These are phyloP conservation scores for Pteromalus puparum DNA, from an alignment of 1,140 invertebrate species.

Conservation along the genomic window DNA sequence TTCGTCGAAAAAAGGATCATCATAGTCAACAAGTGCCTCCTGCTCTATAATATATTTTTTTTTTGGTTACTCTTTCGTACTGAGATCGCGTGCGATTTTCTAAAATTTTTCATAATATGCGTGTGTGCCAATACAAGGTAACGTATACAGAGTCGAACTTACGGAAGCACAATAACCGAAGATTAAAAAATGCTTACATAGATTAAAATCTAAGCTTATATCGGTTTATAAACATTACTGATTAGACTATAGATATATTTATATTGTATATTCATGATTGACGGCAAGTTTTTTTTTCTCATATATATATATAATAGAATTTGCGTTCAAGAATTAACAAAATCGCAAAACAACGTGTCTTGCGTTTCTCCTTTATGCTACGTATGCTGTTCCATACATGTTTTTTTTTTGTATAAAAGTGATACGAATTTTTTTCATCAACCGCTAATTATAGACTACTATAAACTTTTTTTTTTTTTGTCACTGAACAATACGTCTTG, in stretches of 20 bases:
- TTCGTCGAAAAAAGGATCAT: slow-evolving; percentile 20
- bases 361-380: slow-evolving; percentile 6
- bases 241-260: background rate
- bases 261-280: slow-evolving; percentile 9
- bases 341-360: slow-evolving; percentile 29
- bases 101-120: background rate
- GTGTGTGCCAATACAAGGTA: background rate
- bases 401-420: slow-evolving; percentile 54
- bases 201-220: slow-evolving; percentile 18
- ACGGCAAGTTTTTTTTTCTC: slow-evolving; percentile 14
- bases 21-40: background rate
- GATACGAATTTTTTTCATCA: slow-evolving; percentile 44
- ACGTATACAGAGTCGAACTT: slow-evolving; percentile 1
- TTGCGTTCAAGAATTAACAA: slow-evolving; percentile 17
- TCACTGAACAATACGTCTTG: slow-evolving; percentile 27
- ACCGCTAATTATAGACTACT: slow-evolving; percentile 31
- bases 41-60: background rate
- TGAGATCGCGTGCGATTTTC: background rate
- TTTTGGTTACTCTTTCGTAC: background rate
- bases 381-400: background rate
- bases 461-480: slow-evolving; percentile 32
- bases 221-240: slow-evolving; percentile 11
- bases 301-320: slow-evolving; percentile 7
- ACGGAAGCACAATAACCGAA: slow-evolving; percentile 24
- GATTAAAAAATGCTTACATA: background rate